phyloP scores from a whole-genome alignment of 2,888 invertebrate genomes.

The Gryllus longicercus region DNA sequence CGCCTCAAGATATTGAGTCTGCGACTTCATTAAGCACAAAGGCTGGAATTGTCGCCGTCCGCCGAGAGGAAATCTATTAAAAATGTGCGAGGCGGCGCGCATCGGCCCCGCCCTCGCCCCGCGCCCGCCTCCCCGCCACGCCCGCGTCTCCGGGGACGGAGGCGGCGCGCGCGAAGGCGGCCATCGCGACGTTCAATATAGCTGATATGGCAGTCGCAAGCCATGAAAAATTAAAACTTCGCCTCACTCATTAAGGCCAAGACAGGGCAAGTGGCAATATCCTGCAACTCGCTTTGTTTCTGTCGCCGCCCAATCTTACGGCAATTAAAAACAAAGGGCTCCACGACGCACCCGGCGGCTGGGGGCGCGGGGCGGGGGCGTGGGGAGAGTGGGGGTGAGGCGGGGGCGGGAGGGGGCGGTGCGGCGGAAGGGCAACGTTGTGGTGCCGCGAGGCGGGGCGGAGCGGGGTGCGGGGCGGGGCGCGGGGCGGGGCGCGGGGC shows the following conservation, averaged over 20 bases:
- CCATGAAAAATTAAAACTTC: conserved; percentile 2
- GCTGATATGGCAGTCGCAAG: conserved; percentile 17
- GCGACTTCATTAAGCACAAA: not conserved
- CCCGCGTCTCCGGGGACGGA: no score
- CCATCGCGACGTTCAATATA: not conserved
- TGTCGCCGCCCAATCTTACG: conserved; percentile 25
- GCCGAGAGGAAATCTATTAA: not conserved
- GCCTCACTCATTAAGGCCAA: not conserved
- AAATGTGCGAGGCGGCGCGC: not conserved
- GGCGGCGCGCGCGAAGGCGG: no score
- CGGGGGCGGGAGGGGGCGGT: not conserved
- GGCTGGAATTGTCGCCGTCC: not conserved
- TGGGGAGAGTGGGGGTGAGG: not conserved
- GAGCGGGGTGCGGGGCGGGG: not conserved
- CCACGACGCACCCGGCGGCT: not conserved
- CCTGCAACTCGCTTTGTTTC: conserved; percentile 28
- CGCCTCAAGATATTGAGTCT: not conserved
- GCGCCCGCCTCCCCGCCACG: no score
- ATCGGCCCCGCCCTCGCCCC: no score
- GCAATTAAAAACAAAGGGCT: conserved; percentile 30
- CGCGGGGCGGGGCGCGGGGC: not conserved
- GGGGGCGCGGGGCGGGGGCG: not conserved
- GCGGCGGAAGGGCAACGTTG: not conserved
- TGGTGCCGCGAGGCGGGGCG: no score
- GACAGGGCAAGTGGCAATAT: conserved; percentile 24